These are phyloP conservation scores for Littorina saxatilis DNA, from an alignment of 1,140 invertebrate genomes.

Conservation along the genomic window DNA sequence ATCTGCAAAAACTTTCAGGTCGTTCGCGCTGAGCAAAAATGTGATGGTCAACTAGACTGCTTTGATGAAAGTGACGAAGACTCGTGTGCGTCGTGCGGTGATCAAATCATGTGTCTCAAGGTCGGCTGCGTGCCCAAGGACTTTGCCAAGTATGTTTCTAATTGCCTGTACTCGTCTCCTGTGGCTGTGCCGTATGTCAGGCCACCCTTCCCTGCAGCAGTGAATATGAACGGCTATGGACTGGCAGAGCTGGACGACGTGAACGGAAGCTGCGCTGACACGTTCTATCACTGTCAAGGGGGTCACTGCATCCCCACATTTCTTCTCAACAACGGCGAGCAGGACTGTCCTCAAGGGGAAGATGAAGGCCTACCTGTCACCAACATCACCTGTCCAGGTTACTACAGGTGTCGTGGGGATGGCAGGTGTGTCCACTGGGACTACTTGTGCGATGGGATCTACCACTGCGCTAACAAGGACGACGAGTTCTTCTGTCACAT, in stretches of 20 bases:
- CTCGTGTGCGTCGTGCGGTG: slow-evolving; percentile 26
- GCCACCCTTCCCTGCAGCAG: background rate
- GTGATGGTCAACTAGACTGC: slow-evolving; percentile 38
- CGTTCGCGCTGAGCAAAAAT: background rate
- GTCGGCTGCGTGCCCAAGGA: slow-evolving; percentile 19
- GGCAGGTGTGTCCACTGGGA: slow-evolving; percentile 20
- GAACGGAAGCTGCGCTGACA: background rate
- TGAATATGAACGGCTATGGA: slow-evolving; percentile 26
- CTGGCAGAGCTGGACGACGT: slow-evolving; percentile 9
- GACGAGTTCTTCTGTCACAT: slow-evolving; percentile 37
- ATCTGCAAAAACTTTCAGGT: slow-evolving; percentile 31
- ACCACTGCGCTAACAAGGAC: slow-evolving; percentile 35
- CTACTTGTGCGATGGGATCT: slow-evolving; percentile 34
- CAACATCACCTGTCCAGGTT: background rate
- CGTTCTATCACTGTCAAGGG: slow-evolving; percentile 16
- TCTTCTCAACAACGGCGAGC: slow-evolving; percentile 37
- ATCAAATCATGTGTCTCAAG: background rate
- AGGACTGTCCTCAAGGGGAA: slow-evolving; percentile 37
- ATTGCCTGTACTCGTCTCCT: background rate
- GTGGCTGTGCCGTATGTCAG: background rate
- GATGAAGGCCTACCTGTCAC: slow-evolving; percentile 18
- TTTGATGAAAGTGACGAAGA: slow-evolving; percentile 39
- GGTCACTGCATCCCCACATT: slow-evolving; percentile 35
- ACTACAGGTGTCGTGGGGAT: slow-evolving; percentile 17
- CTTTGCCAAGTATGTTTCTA: background rate